phyloP scores from a whole-genome alignment of 2,797 vertebrate genomes.

The Mastacembelus armatus region DNA sequence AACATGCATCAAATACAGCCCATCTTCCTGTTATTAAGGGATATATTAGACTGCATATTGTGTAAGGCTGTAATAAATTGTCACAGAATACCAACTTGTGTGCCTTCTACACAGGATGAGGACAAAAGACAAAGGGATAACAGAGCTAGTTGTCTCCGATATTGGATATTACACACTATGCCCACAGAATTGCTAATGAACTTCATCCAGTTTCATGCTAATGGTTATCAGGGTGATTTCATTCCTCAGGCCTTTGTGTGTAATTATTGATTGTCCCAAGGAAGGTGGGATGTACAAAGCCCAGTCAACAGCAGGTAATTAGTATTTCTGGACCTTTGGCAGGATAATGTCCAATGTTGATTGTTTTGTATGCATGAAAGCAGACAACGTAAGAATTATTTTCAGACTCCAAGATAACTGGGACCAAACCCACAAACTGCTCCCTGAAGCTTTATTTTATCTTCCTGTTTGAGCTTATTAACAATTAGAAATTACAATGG shows the following conservation, averaged over 20 bases:
- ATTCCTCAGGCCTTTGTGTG: constrained; percentile 79
- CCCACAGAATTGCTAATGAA: constrained; percentile 82
- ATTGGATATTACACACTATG: constrained; percentile 80
- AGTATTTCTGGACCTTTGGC: constrained; percentile 84
- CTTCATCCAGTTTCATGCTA: constrained; percentile 81
- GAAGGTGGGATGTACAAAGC: constrained; percentile 78
- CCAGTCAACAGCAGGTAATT: constrained; percentile 85
- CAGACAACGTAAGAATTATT: constrained; percentile 45
- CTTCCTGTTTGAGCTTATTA: constrained; percentile 36
- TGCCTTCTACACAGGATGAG: constrained; percentile 62
- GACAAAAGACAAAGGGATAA: constrained; percentile 78
- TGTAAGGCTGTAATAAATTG: constrained; percentile 77
- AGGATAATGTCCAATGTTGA: constrained; percentile 77
- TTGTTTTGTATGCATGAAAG: constrained; percentile 79
- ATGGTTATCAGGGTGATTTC: constrained; percentile 82
- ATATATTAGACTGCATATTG: constrained; percentile 62
- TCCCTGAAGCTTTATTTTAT: constrained; percentile 57
- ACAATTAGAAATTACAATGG: constrained; percentile 49
- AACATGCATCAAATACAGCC: constrained; percentile 49
- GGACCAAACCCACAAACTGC: constrained; percentile 30
- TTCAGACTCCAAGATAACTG: constrained; percentile 60
- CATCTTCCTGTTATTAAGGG: constrained; percentile 47
- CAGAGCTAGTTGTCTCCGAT: constrained; percentile 70
- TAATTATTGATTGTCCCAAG: constrained; percentile 85
- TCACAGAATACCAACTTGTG: constrained; percentile 70